Evolutionary conservation across 2,888 invertebrate species (phyloP).

Genomic region (Nomada fabriciana): DNA sequence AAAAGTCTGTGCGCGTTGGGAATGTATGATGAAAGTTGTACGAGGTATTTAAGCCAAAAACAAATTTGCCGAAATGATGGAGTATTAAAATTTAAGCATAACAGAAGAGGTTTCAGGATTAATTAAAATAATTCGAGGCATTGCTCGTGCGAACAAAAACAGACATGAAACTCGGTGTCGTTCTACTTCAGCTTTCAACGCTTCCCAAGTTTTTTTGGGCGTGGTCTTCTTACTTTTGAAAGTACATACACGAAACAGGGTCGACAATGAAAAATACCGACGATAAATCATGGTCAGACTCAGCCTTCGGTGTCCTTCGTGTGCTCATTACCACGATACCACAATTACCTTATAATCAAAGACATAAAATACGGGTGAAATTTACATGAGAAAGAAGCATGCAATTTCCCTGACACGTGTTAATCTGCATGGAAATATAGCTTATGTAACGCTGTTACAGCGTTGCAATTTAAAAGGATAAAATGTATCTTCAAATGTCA

Average conservation of each 20-base stretch:
- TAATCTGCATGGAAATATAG: background rate
- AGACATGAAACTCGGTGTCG: background rate
- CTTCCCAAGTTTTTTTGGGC: background rate
- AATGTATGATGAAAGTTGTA: no score
- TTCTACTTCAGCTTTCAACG: background rate
- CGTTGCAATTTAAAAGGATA: background rate
- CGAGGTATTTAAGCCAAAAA: no score
- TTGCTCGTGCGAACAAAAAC: no score
- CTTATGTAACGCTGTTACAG: background rate
- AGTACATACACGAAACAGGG: background rate
- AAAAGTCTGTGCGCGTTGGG: no score
- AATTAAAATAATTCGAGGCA: no score
- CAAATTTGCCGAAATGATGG: no score
- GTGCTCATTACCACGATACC: constrained; percentile 32
- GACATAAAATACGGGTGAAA: background rate
- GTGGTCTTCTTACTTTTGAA: constrained; percentile 12
- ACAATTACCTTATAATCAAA: constrained; percentile 37
- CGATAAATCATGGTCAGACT: constrained; percentile 25
- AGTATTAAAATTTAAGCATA: no score
- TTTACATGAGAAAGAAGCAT: background rate
- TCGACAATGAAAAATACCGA: constrained; percentile 27
- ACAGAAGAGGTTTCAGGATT: no score
- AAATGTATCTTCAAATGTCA: background rate
- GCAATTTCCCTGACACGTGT: background rate
- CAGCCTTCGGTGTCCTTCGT: constrained; percentile 7